phyloP scores from a whole-genome alignment of 2,888 invertebrate genomes.

The Synergus laeviventris region DNA sequence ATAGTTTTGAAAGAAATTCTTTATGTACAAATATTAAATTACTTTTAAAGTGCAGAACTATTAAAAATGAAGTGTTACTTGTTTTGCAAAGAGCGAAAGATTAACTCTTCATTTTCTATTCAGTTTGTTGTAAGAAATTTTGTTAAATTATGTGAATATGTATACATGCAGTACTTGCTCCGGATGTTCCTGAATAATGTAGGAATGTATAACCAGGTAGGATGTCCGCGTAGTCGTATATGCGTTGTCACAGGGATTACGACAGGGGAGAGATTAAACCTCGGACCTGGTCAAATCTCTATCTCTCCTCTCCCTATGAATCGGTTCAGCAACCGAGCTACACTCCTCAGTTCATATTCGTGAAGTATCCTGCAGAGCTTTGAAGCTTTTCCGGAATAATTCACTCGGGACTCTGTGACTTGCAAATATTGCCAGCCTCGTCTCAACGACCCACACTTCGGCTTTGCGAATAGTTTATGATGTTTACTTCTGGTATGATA shows the following conservation, averaged over 20 bases:
- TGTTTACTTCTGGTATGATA: constrained; percentile 37
- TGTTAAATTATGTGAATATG: neutral
- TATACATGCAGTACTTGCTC: neutral
- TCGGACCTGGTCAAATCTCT: constrained; percentile 23
- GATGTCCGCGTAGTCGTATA: constrained; percentile 3
- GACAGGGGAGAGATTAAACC: constrained; percentile 31
- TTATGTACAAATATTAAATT: too few species aligned
- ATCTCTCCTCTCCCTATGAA: neutral
- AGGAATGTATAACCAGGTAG: constrained; percentile 18
- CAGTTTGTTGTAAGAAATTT: neutral
- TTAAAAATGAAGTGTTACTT: too few species aligned
- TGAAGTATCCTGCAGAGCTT: constrained; percentile 41
- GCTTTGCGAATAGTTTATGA: constrained; percentile 40
- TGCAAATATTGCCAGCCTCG: constrained; percentile 42
- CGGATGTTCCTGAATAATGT: constrained; percentile 29
- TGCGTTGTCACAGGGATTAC: constrained; percentile 24
- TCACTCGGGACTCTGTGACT: constrained; percentile 41
- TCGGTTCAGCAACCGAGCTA: constrained; percentile 20
- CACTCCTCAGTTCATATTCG: constrained; percentile 38
- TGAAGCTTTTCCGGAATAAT: constrained; percentile 40
- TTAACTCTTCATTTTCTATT: neutral
- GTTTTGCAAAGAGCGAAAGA: neutral
- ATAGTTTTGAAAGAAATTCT: too few species aligned
- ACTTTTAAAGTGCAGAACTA: too few species aligned
- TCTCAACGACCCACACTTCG: constrained; percentile 31